These are phyloP conservation scores for Brachyistius frenatus DNA, from an alignment of 2,113 vertebrate species.

Conservation along the genomic window DNA sequence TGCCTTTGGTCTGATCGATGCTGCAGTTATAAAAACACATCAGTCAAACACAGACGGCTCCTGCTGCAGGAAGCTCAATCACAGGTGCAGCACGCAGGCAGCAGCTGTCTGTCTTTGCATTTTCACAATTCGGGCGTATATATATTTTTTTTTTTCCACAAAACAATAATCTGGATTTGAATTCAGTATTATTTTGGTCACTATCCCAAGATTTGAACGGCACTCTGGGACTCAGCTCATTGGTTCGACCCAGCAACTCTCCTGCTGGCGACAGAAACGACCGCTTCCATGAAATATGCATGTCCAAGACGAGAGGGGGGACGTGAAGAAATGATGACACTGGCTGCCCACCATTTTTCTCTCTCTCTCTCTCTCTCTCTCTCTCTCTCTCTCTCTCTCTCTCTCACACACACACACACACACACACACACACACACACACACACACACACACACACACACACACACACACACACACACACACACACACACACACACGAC, in stretches of 20 bases:
- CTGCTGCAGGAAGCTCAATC: constrained; percentile 49
- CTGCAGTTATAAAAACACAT: constrained; percentile 58
- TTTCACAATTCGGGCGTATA: constrained; percentile 7
- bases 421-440: too few relatives aligned
- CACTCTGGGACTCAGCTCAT: background rate
- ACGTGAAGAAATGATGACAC: constrained; percentile 59
- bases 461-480: too few relatives aligned
- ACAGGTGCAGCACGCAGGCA: constrained; percentile 46
- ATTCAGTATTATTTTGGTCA: constrained; percentile 22
- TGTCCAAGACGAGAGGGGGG: constrained; percentile 32
- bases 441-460: constrained; percentile 20
- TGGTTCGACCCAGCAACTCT: constrained; percentile 15
- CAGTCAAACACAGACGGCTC: constrained; percentile 55
- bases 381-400: too few relatives aligned
- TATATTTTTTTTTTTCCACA: background rate
- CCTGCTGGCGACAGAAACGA: constrained; percentile 59
- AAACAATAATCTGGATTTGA: background rate
- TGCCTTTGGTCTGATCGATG: constrained; percentile 44
- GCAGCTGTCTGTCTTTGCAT: constrained; percentile 44
- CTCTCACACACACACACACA: too few relatives aligned
- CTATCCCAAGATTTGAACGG: constrained; percentile 7
- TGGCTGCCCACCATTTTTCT: constrained; percentile 49
- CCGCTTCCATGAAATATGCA: constrained; percentile 71
- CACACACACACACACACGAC: constrained; percentile 7
- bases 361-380: too few relatives aligned